Evolutionary conservation across 2,888 invertebrate species (phyloP).

Genomic region (Candidula unifasciata): DNA sequence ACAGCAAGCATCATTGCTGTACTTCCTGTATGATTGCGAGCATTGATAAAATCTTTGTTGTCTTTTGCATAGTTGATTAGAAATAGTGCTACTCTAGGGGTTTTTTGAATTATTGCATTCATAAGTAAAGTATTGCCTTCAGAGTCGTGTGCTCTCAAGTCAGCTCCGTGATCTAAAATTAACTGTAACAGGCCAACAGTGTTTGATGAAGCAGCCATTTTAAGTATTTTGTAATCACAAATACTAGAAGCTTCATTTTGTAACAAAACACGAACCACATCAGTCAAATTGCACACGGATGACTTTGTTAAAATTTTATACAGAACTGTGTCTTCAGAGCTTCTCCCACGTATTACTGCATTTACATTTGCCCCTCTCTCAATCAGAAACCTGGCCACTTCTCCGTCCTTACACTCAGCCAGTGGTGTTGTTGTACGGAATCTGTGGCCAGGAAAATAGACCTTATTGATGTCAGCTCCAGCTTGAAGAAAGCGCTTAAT

Average conservation of each 20-base stretch:
- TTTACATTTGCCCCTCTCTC: neutral
- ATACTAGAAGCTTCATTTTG: neutral
- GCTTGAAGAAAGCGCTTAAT: neutral
- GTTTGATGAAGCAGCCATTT: neutral
- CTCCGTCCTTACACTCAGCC: neutral
- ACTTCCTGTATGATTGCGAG: neutral
- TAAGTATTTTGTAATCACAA: neutral
- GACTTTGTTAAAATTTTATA: too few relatives aligned
- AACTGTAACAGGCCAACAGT: neutral
- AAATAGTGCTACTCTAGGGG: neutral
- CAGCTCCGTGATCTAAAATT: slow-evolving; percentile 23
- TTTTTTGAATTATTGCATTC: neutral
- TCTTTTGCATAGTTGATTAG: neutral
- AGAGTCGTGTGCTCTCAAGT: neutral
- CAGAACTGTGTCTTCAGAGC: neutral
- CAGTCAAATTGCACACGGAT: neutral
- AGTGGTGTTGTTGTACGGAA: neutral
- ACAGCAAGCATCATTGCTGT: slow-evolving; percentile 10
- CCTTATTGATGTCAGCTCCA: neutral
- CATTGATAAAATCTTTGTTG: neutral
- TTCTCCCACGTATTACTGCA: neutral
- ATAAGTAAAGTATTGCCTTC: slow-evolving; percentile 5
- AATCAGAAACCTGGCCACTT: neutral
- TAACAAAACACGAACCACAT: neutral
- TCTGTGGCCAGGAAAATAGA: too few relatives aligned